Evolutionary conservation across 2,113 vertebrate genomes (phyloP).

Genomic region (Rhinoderma darwinii): DNA sequence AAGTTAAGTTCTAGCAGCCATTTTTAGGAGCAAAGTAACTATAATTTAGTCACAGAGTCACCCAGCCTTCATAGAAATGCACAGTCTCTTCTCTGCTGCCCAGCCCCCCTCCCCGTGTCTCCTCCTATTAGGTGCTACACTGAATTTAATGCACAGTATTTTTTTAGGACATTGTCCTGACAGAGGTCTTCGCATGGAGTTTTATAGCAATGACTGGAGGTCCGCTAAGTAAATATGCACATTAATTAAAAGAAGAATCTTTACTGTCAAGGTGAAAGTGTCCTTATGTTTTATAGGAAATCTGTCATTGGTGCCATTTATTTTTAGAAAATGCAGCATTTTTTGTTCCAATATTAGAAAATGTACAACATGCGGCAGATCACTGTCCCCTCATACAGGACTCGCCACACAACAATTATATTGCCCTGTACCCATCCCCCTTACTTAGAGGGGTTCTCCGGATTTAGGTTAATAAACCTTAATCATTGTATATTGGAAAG

Average conservation of each 20-base stretch:
- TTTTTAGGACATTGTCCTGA: not conserved
- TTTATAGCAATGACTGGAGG: not conserved
- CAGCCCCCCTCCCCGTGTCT: not conserved
- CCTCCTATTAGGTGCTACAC: not conserved
- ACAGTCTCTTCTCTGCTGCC: not conserved
- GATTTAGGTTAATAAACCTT: too few species aligned
- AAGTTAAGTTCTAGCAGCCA: too few species aligned
- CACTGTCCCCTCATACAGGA: not conserved
- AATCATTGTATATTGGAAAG: too few species aligned
- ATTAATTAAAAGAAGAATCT: not conserved
- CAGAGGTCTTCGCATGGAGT: not conserved
- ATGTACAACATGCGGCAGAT: not conserved
- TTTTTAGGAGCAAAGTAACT: not conserved
- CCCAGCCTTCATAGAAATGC: not conserved
- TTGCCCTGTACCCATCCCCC: not conserved
- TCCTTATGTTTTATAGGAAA: slow-evolving; percentile 1
- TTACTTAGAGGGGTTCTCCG: too few species aligned
- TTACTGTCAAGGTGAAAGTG: slow-evolving; percentile 14
- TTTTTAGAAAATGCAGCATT: not conserved
- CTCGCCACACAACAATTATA: not conserved
- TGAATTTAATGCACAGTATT: not conserved
- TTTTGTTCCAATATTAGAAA: not conserved
- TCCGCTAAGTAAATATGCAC: slow-evolving; percentile 10
- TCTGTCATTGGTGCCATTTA: not conserved
- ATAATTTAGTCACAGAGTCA: not conserved